These are phyloP conservation scores for Passer domesticus DNA, from an alignment of 2,113 vertebrate genomes.

Conservation along the genomic window DNA sequence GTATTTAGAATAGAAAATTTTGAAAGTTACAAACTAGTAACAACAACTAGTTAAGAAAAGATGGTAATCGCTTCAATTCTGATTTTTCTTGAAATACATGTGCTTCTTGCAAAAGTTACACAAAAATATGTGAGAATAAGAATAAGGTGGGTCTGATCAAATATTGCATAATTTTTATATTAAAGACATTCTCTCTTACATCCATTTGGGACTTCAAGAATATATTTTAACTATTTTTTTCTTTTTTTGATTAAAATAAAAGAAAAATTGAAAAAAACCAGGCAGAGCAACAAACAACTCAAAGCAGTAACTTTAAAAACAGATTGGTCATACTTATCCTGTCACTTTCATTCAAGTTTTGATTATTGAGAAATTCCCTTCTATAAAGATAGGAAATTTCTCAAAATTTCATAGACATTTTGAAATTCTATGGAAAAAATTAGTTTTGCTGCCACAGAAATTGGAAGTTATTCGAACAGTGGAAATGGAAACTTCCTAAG, in stretches of 20 bases:
- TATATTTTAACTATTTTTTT: background rate
- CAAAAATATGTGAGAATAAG: background rate
- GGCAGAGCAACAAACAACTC: background rate
- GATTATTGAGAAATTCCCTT: background rate
- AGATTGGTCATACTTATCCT: background rate
- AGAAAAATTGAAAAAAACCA: background rate
- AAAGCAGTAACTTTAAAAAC: background rate
- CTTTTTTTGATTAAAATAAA: background rate
- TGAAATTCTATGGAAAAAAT: background rate
- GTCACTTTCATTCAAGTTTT: background rate
- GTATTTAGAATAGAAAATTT: too few relatives aligned
- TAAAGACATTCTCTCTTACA: background rate
- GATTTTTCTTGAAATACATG: background rate
- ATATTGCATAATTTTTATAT: background rate
- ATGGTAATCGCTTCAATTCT: background rate
- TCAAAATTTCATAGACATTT: background rate
- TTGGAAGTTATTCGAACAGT: constrained; percentile 6
- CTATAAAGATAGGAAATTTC: background rate
- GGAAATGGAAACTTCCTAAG: constrained; percentile 12
- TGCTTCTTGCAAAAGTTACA: background rate
- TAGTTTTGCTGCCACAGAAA: constrained; percentile 51
- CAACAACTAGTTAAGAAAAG: background rate
- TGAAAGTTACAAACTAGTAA: too few relatives aligned
- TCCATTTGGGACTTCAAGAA: background rate
- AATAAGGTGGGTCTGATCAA: background rate